Base-by-base conservation (phyloP, 2,797 vertebrate species). In the Danionella dracula region DNA sequence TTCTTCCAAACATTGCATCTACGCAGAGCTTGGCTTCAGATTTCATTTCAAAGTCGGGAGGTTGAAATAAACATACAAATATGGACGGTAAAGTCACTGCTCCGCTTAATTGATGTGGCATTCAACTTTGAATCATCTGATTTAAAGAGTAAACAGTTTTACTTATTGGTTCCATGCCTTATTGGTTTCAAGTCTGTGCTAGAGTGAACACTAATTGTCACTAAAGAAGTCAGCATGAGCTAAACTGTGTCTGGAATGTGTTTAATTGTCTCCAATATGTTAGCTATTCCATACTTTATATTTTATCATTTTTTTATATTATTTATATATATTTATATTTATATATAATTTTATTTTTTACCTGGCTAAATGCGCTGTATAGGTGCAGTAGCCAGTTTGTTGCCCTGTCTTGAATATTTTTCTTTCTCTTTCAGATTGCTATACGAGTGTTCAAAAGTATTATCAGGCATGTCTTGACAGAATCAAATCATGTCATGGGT, bases 91-190 rank as follows among this genome's bases (percentile, higher is more conserved):
- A 55, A 32, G 49, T 41, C n/a, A 2, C 17, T 3, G 38, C 38
- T 44, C 4, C 13, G 42, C 40, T 27, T 66, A 56, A 48, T 27
- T 66, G 44, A 45, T 55, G 41, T 44, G 27, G 21, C 41, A 38
- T 57, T 49, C 53, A 66, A 23, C 48, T 37, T 42, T 50, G 46
- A 63, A 63, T 46, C 37, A 53, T 63, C 37, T 63, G 29, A 66
- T 66, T 46, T 66, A n/a, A 45, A 66, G 21, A 51, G 4, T 16
- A 32, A 41, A 63, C 46, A 21, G 16, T 13, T 11, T 41, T 12
- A 11, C 12, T 51, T 35, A 51, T 63, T 42, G 60, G 35, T 23
- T 42, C 16, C 12, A 4, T 63, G 37, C 15, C 31, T 2, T 12
- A 20, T n/a, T n/a, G n/a, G n/a, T n/a, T n/a, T n/a, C n/a, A n/a